Evolutionary conservation across 2,888 invertebrate genomes (phyloP).

Genomic region (Cataglyphis livida): DNA sequence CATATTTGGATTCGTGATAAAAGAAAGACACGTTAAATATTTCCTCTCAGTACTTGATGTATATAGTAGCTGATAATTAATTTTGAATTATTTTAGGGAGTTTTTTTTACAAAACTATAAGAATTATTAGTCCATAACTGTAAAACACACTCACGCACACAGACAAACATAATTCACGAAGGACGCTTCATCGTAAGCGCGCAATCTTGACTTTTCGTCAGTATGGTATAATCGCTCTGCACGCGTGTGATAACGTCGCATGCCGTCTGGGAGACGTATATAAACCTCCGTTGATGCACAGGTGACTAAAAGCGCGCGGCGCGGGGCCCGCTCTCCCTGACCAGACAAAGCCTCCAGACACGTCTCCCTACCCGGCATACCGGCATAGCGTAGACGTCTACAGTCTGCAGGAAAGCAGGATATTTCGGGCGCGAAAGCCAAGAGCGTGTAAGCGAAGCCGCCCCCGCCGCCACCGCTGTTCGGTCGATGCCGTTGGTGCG

Average conservation of each 20-base stretch:
- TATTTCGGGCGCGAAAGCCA: slow-evolving; percentile 75
- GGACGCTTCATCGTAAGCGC: slow-evolving; percentile 25
- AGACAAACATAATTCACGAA: slow-evolving; percentile 13
- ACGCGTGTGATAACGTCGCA: slow-evolving; percentile 47
- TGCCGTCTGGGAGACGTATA: slow-evolving; percentile 35
- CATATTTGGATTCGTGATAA: not conserved
- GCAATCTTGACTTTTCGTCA: slow-evolving; percentile 52
- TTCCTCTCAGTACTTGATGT: too few species aligned
- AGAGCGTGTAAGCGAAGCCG: slow-evolving; percentile 76
- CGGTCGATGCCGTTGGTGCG: slow-evolving; percentile 65
- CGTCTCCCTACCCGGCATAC: slow-evolving; percentile 39
- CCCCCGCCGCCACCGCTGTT: slow-evolving; percentile 60
- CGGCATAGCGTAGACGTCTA: slow-evolving; percentile 69
- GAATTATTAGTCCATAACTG: not conserved
- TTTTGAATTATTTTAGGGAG: too few species aligned
- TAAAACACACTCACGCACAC: not conserved
- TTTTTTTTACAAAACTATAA: not conserved
- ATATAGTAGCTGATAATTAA: too few species aligned
- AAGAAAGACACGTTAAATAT: not conserved
- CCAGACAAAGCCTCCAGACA: slow-evolving; percentile 71
- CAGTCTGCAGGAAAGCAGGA: slow-evolving; percentile 69
- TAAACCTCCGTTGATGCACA: slow-evolving; percentile 55
- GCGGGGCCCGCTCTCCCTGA: slow-evolving; percentile 63
- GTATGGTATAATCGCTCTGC: slow-evolving; percentile 41
- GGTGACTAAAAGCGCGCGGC: slow-evolving; percentile 50